A percentile compares a stretch with the other conserved stretches of the same genome.
Evolutionary conservation across 2,797 vertebrate species (phyloP).

Genomic region (Eleutherodactylus coqui): DNA sequence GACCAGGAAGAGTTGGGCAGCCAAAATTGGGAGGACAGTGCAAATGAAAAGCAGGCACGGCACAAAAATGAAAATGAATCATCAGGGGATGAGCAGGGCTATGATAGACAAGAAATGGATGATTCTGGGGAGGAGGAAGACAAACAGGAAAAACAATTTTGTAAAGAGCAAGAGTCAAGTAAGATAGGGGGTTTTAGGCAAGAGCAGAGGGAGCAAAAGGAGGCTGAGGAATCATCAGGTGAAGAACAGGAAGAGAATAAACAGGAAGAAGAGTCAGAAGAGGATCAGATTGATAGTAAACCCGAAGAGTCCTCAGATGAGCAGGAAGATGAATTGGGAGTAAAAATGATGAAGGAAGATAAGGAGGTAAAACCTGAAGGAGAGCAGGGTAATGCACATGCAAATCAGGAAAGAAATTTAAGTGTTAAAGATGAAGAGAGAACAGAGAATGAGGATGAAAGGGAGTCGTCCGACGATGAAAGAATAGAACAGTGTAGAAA

Average conservation of each 20-base stretch:
- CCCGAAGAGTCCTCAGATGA: conserved; percentile 45
- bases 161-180: conserved; percentile 39
- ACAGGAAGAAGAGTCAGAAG: conserved; percentile 47
- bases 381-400: neutral
- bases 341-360: conserved; percentile 13
- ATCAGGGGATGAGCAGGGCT: conserved; percentile 37
- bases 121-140: conserved; percentile 50
- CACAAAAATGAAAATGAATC: conserved; percentile 8
- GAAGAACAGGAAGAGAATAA: conserved; percentile 51
- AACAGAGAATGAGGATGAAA: neutral
- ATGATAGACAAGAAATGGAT: conserved; percentile 27
- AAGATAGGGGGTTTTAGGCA: conserved; percentile 17
- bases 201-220: conserved; percentile 23
- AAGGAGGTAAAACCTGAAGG: conserved; percentile 3
- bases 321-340: neutral
- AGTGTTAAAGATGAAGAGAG: conserved; percentile 33
- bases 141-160: conserved; percentile 25
- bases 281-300: conserved; percentile 46
- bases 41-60: neutral
- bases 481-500: conserved; percentile 10
- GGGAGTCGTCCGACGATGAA: conserved; percentile 46
- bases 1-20: conserved; percentile 44
- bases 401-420: conserved; percentile 13
- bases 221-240: conserved; percentile 40
- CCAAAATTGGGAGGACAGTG: conserved; percentile 12